A percentile compares a stretch with the other conserved stretches of the same genome.
Conservation (phyloP, 2,113 vertebrate species). For the Takifugu flavidus region DNA sequence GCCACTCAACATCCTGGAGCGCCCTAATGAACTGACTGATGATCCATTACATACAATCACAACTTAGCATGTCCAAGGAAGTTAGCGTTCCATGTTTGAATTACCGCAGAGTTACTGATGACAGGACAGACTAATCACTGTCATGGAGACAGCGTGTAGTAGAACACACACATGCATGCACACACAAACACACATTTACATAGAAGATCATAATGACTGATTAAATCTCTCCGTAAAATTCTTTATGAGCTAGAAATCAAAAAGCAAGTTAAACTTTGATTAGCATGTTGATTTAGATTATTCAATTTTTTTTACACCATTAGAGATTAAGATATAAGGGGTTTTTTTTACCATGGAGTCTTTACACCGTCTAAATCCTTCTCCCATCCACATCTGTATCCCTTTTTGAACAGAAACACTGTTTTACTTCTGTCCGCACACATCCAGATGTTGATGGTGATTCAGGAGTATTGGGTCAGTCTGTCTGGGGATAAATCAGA, state of each 20-base stretch:
- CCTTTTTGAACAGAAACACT: conserved; percentile 4
- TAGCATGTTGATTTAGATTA: background rate
- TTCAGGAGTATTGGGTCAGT: conserved; percentile 52
- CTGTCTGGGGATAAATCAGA: conserved; percentile 69
- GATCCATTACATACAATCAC: conserved; percentile 59
- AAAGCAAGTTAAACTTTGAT: background rate
- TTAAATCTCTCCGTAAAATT: too few species aligned
- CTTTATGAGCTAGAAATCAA: background rate
- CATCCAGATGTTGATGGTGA: conserved; percentile 55
- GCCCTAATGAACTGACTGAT: conserved; percentile 57
- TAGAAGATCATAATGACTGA: too few species aligned
- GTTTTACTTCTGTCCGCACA: background rate
- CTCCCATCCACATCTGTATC: background rate
- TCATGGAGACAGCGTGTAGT: conserved; percentile 20
- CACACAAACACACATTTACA: too few species aligned
- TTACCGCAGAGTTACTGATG: conserved; percentile 18
- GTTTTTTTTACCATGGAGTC: background rate
- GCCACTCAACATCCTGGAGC: conserved; percentile 55
- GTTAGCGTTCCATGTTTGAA: conserved; percentile 21
- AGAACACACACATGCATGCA: background rate
- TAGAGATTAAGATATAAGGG: too few species aligned
- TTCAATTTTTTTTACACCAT: background rate
- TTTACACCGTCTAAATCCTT: background rate
- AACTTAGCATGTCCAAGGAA: conserved; percentile 39
- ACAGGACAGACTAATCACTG: conserved; percentile 38